phyloP scores from a whole-genome alignment of 2,113 vertebrate species.

The Xenopus borealis region DNA sequence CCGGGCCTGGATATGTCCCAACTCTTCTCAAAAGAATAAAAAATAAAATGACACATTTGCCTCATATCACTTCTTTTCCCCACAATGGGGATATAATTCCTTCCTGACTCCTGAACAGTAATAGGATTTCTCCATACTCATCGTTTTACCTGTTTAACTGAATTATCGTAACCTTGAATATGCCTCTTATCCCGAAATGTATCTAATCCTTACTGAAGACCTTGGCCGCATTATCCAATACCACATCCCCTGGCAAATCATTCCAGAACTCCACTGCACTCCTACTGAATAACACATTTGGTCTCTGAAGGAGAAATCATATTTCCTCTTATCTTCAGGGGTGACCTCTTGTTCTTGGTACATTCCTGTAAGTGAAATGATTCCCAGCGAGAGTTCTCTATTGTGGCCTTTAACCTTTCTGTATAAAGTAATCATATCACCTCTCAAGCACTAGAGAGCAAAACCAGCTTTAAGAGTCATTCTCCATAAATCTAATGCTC shows the following conservation, averaged over 20 bases:
- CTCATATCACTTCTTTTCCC: too few relatives aligned
- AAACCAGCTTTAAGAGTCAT: neutral
- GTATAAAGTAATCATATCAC: constrained; percentile 1
- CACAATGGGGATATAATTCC: too few relatives aligned
- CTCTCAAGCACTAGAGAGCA: neutral
- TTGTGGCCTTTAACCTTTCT: neutral
- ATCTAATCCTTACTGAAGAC: neutral
- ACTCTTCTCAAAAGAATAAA: too few relatives aligned
- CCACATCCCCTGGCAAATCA: neutral
- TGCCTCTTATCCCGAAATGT: neutral
- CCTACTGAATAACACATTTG: neutral
- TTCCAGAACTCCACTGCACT: neutral
- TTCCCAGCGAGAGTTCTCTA: neutral
- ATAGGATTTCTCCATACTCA: neutral
- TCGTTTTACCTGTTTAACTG: neutral
- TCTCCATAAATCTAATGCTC: too few relatives aligned
- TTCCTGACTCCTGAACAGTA: neutral
- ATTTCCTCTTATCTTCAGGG: neutral
- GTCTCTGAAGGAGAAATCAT: neutral
- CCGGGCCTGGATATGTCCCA: too few relatives aligned
- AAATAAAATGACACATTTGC: too few relatives aligned
- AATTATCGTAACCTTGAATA: neutral
- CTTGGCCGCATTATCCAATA: neutral
- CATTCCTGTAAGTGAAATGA: neutral
- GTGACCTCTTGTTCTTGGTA: neutral